Base-by-base conservation (phyloP, 2,113 vertebrate genomes). In the Noturus placidus region DNA sequence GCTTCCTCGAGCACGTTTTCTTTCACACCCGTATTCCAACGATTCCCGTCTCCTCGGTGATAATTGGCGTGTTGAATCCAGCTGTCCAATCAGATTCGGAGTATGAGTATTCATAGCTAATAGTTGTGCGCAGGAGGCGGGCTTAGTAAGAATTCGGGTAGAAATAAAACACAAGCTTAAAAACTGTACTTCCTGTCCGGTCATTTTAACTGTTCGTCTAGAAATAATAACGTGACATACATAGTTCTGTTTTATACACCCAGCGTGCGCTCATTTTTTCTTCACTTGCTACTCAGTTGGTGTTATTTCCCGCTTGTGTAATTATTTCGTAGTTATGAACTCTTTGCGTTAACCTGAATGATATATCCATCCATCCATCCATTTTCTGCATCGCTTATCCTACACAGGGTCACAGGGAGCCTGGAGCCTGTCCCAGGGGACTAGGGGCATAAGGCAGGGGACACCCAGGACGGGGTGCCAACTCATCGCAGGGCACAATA, bases 141-240 rank as follows among this genome's bases (percentile, higher is more conserved):
- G 42, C 10, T 70, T 52, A 25, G 50, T 15, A 7, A 4, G 15
- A 70, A 52, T 7, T 54, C 0, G 9, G 46, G 82, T 84, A 57
- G 33, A 59, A 82, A 82, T 82, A 42, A 61, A 61, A 82, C 56
- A 6, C 10, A 42, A 1, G 20, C 19, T 38, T 7, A 7, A 61
- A 82, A 5, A 42, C 50, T n/a, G 13, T 54, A 20, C 76, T 92
- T 92, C 90, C 89, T 86, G 86, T 91, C 89, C 88, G 52, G 59
- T 65, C 20, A 30, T 15, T 17, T 59, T 38, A 35, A 46, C 61
- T 15, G 54, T 77, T 87, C 87, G 87, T 83, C 65, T 50, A 52
- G 90, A 88, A 91, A 90, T 72, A 69, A 30, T 30, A 10, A 20
- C 30, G 2, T 7, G 25, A 38, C 33, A 82, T 42, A 82, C 4